Base-by-base conservation (phyloP, 2,797 vertebrate genomes). In the Lemur catta region DNA sequence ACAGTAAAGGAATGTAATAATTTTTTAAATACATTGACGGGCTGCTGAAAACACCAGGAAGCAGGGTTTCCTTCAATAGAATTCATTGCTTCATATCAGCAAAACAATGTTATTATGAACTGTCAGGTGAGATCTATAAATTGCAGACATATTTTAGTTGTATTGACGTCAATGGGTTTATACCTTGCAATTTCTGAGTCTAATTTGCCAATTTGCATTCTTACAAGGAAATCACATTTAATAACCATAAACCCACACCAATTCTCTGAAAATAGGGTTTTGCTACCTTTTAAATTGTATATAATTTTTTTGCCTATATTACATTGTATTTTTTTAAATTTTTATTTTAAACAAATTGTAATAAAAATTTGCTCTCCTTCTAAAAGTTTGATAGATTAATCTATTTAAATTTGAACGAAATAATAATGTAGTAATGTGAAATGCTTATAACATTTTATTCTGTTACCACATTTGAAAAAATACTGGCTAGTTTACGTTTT, bases 151-250 rank as follows among this genome's bases (percentile, higher is more conserved):
- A 17, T 93, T 87, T 94, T 95, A 90, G 46, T 74, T n/a, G 55
- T 84, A 79, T 63, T 86, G 63, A 94, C 86, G 48, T 88, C 85
- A 95, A 57, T 91, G 63, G 74, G 89, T 97, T 92, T 94, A 65
- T 91, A 24, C 59, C 35, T 89, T 79, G 7, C 94, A 93, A 96
- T 96, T 98, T 93, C 75, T 95, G 85, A 84, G 52, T 33, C 82
- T 91, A 95, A 93, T 92, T 96, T 96, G 59, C 80, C 55, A 94
- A 89, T 95, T 97, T 96, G 78, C 35, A 96, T 84, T 93, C 74
- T 91, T 89, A 93, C 2, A 46, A 88, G 76, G 79, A 95, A 96
- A 95, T 92, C 59, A 84, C 91, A 26, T 91, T 93, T 91, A 91
- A 75, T 91, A 94, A 95, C 15, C 17, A 48, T 46, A 24, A 43